Evolutionary conservation across 2,888 invertebrate genomes (phyloP), one percentile per base, ranked within the genome.

Genomic region (Elmis aenea): DNA sequence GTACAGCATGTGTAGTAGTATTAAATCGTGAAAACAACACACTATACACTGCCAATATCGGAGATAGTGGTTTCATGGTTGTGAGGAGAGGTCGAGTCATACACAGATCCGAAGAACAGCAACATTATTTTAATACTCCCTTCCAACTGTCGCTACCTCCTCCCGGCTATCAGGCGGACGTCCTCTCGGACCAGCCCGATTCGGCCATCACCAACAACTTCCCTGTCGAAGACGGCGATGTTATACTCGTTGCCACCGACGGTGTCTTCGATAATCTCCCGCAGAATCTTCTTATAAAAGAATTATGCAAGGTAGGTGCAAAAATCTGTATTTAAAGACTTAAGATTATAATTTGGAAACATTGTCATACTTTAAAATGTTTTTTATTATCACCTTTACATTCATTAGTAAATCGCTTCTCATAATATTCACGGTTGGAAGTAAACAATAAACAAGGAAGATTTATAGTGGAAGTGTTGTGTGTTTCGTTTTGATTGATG

Each of bases 241-340:
- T 91, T 32, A 90, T 96, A 58, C 76, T 96, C 21, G 80, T 96
- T 33, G 97, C 95, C 13, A 97, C 97, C 1, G 97, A 99, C 70
- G 97, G 97, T 33, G 89, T 99, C 35, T 99, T 97, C 72, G 97
- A 99, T 72, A 97, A 97, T 72, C 84, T 97, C 56, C 93, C 94
- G 42, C 92, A 92, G 58, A 83, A 85, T 50, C 77, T 94, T 64
- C 78, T 97, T 58, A 75, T 95, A 52, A 83, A 85, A 29, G 90
- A 93, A 69, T 77, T 96, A 69, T 72, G 78, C 51, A 79, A 83
- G 66, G 81, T 80, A 18, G 18, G 8, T 5, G 5, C n/a, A 23
- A n/a, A n/a, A n/a, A n/a, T n/a, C n/a, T n/a, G n/a, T n/a, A n/a
- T n/a, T n/a, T n/a, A n/a, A n/a, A n/a, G n/a, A n/a, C n/a, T n/a